phyloP scores from a whole-genome alignment of 2,113 vertebrate genomes.

The Lasiurus borealis region DNA sequence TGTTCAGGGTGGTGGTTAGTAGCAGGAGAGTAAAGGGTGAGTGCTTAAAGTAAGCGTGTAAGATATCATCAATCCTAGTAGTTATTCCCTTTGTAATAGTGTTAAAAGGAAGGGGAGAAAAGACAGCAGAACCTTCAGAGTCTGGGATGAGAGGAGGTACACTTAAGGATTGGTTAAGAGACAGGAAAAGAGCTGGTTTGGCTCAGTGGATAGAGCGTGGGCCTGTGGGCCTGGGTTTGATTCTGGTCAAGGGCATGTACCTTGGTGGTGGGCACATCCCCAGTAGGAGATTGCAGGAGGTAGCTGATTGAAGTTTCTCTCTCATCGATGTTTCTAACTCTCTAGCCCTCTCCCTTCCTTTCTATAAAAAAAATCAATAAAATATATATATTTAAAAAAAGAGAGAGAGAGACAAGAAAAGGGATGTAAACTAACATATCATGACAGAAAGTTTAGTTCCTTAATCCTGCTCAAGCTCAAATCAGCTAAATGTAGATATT shows the following conservation, averaged over 20 bases:
- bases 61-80: not conserved
- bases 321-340: too few relatives aligned
- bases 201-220: too few relatives aligned
- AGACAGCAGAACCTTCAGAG: not conserved
- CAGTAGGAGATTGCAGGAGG: too few relatives aligned
- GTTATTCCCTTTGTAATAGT: too few relatives aligned
- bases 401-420: constrained; percentile 41
- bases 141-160: constrained; percentile 1
- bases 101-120: not conserved
- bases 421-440: not conserved
- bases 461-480: constrained; percentile 16
- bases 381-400: too few relatives aligned
- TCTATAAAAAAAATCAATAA: too few relatives aligned
- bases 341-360: too few relatives aligned
- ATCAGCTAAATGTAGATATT: not conserved
- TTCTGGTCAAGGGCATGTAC: too few relatives aligned
- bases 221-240: too few relatives aligned
- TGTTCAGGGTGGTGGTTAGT: not conserved
- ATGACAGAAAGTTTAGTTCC: not conserved
- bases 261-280: too few relatives aligned
- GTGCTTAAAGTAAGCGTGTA: not conserved
- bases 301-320: too few relatives aligned
- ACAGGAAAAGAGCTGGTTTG: not conserved
- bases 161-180: not conserved
- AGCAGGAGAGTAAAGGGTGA: not conserved